A percentile compares a stretch with the other conserved stretches of the same genome.
phyloP scores from a whole-genome alignment of 2,888 invertebrate genomes.

The Rhodophaea formosa region DNA sequence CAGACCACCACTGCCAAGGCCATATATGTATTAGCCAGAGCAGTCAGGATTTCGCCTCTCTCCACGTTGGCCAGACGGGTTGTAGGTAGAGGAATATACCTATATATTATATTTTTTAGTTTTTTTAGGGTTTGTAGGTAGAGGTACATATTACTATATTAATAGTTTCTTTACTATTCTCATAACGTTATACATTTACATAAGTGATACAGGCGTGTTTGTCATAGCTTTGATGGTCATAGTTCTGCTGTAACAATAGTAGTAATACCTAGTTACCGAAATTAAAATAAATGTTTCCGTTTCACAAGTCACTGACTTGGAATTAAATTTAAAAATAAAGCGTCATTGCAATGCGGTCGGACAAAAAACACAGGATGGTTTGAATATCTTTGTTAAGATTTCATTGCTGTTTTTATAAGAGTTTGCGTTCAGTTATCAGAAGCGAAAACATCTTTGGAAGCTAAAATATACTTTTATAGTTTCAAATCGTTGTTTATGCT shows the following conservation, averaged over 20 bases:
- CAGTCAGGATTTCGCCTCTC: no score
- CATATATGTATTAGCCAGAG: no score
- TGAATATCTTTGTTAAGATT: constrained; percentile 15
- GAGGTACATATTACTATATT: no score
- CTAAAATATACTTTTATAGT: constrained; percentile 30
- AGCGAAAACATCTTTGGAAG: constrained; percentile 36
- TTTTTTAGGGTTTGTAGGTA: no score
- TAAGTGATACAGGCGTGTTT: no score
- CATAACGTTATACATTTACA: no score
- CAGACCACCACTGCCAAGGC: no score
- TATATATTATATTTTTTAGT: no score
- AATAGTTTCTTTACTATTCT: no score
- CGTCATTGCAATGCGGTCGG: constrained; percentile 48
- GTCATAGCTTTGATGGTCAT: background rate
- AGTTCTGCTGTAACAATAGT: background rate
- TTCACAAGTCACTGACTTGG: constrained; percentile 67
- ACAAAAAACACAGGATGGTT: constrained; percentile 20
- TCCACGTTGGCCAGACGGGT: no score
- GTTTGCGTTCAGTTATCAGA: background rate
- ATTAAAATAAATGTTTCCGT: constrained; percentile 39
- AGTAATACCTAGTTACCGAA: constrained; percentile 7
- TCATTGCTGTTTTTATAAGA: constrained; percentile 33
- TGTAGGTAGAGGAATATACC: no score
- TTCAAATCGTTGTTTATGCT: constrained; percentile 25
- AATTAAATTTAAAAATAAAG: constrained; percentile 63